These are phyloP conservation scores for Haliclona indistincta DNA, from an alignment of 37 sponge, comb jelly and placozoan species.

Conservation along the genomic window DNA sequence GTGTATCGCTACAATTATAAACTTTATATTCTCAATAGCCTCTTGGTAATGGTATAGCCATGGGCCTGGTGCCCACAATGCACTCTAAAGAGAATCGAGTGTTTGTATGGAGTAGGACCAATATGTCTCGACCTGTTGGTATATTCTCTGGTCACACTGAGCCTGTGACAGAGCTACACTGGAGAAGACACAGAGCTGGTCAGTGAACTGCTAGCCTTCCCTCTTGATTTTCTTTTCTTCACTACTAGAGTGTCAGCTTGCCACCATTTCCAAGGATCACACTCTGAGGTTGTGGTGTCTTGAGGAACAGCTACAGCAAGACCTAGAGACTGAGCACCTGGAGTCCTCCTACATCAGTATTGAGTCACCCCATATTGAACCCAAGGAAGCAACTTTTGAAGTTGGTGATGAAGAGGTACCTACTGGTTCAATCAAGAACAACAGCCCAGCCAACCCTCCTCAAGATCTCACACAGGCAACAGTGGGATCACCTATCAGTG, in stretches of 20 bases:
- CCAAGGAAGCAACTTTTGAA: not conserved
- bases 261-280: constrained; percentile 57
- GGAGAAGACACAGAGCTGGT: constrained; percentile 45
- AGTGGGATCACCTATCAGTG: not conserved
- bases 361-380: not conserved
- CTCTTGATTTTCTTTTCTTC: not conserved
- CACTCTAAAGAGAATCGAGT: constrained; percentile 68
- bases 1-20: not conserved
- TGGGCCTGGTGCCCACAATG: constrained; percentile 58
- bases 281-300: constrained; percentile 57
- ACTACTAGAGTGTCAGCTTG: constrained; percentile 33
- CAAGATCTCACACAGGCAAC: constrained; percentile 13
- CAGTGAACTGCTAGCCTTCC: not conserved
- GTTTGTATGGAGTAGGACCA: constrained; percentile 54
- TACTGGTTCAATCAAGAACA: too few relatives aligned
- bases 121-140: constrained; percentile 28
- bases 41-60: constrained; percentile 61
- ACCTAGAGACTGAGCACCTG: constrained; percentile 16
- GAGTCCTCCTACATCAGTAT: not conserved
- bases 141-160: constrained; percentile 56
- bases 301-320: constrained; percentile 23
- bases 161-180: constrained; percentile 58
- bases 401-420: not conserved
- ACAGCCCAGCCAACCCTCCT: too few relatives aligned
- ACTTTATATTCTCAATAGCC: constrained; percentile 34